These are phyloP conservation scores for Meleagris gallopavo DNA, from an alignment of 2,113 vertebrate genomes.

Conservation along the genomic window DNA sequence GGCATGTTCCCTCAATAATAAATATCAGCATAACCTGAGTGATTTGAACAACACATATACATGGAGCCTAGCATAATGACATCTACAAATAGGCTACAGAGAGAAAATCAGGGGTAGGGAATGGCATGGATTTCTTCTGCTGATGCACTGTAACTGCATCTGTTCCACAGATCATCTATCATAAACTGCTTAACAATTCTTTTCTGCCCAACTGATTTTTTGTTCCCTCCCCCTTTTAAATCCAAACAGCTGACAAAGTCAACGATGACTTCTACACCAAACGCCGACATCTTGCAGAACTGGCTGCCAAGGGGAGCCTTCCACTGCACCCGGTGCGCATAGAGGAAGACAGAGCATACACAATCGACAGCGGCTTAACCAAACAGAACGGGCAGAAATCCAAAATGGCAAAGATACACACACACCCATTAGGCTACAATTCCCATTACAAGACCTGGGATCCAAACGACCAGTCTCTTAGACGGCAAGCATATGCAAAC, in stretches of 20 bases:
- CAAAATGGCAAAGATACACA: constrained; percentile 81
- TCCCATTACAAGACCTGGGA: constrained; percentile 96
- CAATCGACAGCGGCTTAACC: constrained; percentile 86
- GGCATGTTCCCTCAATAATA: background rate
- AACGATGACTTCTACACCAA: constrained; percentile 94
- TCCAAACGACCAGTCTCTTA: constrained; percentile 88
- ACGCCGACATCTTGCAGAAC: constrained; percentile 89
- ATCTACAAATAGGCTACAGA: background rate
- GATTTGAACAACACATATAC: background rate
- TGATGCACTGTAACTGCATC: background rate
- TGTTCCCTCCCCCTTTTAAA: background rate
- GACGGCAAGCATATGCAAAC: constrained; percentile 88
- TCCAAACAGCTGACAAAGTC: constrained; percentile 88
- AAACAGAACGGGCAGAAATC: constrained; percentile 91
- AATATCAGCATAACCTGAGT: background rate
- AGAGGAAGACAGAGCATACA: constrained; percentile 88
- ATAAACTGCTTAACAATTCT: background rate
- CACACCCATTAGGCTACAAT: constrained; percentile 90
- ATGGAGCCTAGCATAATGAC: background rate
- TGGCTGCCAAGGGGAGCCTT: constrained; percentile 90
- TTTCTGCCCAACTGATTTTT: constrained; percentile 12
- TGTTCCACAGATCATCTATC: background rate
- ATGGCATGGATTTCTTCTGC: background rate
- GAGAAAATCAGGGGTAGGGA: background rate
- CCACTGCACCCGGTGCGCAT: constrained; percentile 90